Conservation (phyloP, 2,797 vertebrate species). For the Epinephelus coioides region DNA sequence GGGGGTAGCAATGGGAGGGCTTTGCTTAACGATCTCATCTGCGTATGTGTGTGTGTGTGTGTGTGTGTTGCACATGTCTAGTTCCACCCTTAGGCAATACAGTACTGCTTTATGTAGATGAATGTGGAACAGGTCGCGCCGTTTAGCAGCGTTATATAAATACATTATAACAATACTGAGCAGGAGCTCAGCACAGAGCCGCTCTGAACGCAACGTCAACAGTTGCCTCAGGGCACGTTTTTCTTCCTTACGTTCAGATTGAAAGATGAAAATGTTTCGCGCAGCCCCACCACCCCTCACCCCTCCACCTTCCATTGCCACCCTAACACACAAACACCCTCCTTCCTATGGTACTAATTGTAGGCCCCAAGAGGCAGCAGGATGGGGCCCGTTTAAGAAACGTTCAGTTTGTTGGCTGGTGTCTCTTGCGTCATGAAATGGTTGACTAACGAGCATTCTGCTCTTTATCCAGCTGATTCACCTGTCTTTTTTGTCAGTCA, state of each 20-base stretch:
- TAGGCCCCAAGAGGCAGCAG: constrained; percentile 86
- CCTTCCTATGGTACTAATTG: constrained; percentile 89
- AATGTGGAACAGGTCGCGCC: constrained; percentile 92
- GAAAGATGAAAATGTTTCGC: constrained; percentile 91
- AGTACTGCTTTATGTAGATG: constrained; percentile 95
- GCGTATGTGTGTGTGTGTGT: constrained; percentile 47
- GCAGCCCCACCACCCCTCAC: constrained; percentile 77
- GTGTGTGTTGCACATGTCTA: constrained; percentile 48
- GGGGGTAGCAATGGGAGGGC: constrained; percentile 80
- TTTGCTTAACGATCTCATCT: constrained; percentile 91
- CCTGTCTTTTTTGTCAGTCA: not conserved
- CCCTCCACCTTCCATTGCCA: constrained; percentile 37
- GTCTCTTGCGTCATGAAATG: constrained; percentile 88
- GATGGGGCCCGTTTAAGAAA: constrained; percentile 72
- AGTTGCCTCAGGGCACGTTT: constrained; percentile 90
- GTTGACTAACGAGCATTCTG: constrained; percentile 80
- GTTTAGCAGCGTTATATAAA: constrained; percentile 91
- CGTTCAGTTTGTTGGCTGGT: constrained; percentile 78
- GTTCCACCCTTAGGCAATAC: constrained; percentile 89
- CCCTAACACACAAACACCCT: constrained; percentile 43
- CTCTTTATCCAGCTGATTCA: constrained; percentile 26
- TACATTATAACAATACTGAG: constrained; percentile 83
- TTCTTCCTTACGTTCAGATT: constrained; percentile 86
- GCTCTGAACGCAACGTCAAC: constrained; percentile 91
- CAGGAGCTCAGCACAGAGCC: constrained; percentile 64